Conservation (phyloP, 1,140 invertebrate genomes). For the Zaprionus gabonicus region DNA sequence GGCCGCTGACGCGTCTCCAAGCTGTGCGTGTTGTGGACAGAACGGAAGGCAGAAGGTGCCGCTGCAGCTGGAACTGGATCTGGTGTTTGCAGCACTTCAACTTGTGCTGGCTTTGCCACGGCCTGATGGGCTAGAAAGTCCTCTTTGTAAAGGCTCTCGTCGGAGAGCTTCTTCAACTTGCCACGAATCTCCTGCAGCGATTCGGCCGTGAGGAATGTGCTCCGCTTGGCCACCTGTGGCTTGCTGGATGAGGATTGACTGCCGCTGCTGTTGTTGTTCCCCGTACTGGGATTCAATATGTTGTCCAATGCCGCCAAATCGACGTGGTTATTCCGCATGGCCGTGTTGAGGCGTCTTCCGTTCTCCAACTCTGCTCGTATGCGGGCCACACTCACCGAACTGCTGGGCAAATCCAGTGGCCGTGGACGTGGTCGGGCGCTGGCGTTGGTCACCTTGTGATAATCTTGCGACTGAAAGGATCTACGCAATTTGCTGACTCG, state of each 20-base stretch:
- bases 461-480: slow-evolving; percentile 86
- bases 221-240: slow-evolving; percentile 54
- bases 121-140: slow-evolving; percentile 64
- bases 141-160: slow-evolving; percentile 83
- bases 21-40: slow-evolving; percentile 85
- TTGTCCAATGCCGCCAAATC: slow-evolving; percentile 85
- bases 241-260: slow-evolving; percentile 43
- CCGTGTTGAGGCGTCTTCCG: slow-evolving; percentile 84
- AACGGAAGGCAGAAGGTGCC: slow-evolving; percentile 53
- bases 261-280: slow-evolving; percentile 18
- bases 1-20: slow-evolving; percentile 85
- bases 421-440: slow-evolving; percentile 54
- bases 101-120: slow-evolving; percentile 20
- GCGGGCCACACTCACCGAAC: slow-evolving; percentile 85
- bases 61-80: slow-evolving; percentile 38
- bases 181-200: slow-evolving; percentile 86
- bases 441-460: slow-evolving; percentile 45
- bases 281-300: slow-evolving; percentile 80
- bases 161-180: slow-evolving; percentile 85
- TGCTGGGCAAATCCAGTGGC: slow-evolving; percentile 86
- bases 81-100: slow-evolving; percentile 54
- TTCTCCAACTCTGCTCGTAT: slow-evolving; percentile 86
- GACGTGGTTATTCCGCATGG: slow-evolving; percentile 85
- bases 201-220: slow-evolving; percentile 86
- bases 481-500: slow-evolving; percentile 86